Evolutionary conservation across 2,888 invertebrate species (phyloP).

Genomic region (Limnephilus marmoratus): DNA sequence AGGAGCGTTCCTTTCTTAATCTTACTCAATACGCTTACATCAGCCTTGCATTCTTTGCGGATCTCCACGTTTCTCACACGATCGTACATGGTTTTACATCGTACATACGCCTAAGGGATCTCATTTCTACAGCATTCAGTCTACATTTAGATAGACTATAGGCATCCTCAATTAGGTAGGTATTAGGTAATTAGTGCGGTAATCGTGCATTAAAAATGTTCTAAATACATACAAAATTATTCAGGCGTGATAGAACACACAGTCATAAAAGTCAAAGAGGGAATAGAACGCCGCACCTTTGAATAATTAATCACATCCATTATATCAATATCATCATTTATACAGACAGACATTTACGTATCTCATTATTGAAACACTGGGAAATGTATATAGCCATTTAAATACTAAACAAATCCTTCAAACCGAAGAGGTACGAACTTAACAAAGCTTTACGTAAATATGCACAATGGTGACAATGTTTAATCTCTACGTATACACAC

Average conservation of each 20-base stretch:
- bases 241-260: background rate
- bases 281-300: constrained; percentile 2
- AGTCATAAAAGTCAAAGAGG: background rate
- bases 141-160: no score
- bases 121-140: no score
- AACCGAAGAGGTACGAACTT: background rate
- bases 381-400: background rate
- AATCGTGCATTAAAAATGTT: background rate
- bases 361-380: background rate
- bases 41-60: no score
- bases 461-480: background rate
- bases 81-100: no score
- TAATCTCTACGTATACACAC: background rate
- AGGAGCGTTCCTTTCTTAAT: no score
- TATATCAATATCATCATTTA: background rate
- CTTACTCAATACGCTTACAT: no score
- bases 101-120: no score
- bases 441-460: background rate
- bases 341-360: background rate
- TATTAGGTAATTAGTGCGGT: no score
- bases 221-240: background rate
- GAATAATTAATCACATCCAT: background rate
- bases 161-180: no score
- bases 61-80: no score
- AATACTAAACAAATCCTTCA: background rate